Evolutionary conservation across 2,797 vertebrate species (phyloP).

Genomic region (Nothura maculosa): DNA sequence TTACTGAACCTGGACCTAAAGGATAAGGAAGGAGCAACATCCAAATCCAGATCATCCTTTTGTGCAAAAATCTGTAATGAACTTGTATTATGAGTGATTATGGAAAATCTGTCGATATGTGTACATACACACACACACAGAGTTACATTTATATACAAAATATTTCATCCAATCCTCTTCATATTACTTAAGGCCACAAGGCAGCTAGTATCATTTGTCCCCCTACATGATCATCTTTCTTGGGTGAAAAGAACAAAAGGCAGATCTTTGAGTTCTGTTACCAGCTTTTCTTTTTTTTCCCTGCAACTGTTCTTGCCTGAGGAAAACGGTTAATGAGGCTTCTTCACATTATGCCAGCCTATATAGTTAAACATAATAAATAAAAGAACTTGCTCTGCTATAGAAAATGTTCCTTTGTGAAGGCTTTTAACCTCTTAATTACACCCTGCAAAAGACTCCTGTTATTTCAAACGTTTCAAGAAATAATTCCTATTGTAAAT

Average conservation of each 20-base stretch:
- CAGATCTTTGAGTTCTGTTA: not conserved
- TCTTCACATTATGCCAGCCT: slow-evolving; percentile 32
- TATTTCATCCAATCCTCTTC: not conserved
- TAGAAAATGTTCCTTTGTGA: slow-evolving; percentile 43
- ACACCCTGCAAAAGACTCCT: slow-evolving; percentile 44
- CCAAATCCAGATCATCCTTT: not conserved
- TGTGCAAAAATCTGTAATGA: not conserved
- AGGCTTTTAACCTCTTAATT: slow-evolving; percentile 68
- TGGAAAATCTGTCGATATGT: not conserved
- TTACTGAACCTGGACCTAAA: not conserved
- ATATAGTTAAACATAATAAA: slow-evolving; percentile 38
- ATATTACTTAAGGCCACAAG: not conserved
- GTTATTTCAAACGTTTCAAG: slow-evolving; percentile 73
- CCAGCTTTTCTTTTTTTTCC: not conserved
- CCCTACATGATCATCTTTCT: not conserved
- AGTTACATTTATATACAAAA: not conserved
- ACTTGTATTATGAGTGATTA: not conserved
- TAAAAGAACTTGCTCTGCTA: slow-evolving; percentile 29
- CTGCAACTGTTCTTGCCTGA: not conserved
- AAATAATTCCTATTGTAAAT: slow-evolving; percentile 75
- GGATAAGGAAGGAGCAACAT: not conserved
- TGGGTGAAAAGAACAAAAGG: not conserved
- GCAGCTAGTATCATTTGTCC: not conserved
- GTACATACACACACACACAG: not conserved
- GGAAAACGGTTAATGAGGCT: slow-evolving; percentile 36